Evolutionary conservation across 2,113 vertebrate genomes (phyloP).

Genomic region (Chaenogobius annularis): DNA sequence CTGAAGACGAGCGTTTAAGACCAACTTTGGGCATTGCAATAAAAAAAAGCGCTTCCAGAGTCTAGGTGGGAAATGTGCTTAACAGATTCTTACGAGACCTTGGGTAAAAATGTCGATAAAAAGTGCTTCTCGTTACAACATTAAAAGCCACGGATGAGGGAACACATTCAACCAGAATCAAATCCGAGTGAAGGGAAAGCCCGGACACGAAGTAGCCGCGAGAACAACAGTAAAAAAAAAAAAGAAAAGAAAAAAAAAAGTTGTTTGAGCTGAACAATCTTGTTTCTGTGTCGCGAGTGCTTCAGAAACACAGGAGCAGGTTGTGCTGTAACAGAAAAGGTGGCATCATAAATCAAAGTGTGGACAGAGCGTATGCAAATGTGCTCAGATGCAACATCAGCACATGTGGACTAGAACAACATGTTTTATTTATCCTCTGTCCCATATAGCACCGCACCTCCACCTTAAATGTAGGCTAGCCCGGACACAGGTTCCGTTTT

Average conservation of each 20-base stretch:
- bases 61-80: too few relatives aligned
- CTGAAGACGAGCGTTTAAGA: too few relatives aligned
- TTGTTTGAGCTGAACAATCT: not conserved
- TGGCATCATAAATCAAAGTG: constrained; percentile 54
- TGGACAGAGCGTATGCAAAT: constrained; percentile 58
- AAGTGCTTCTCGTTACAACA: too few relatives aligned
- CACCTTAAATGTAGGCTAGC: not conserved
- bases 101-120: too few relatives aligned
- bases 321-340: constrained; percentile 28
- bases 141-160: too few relatives aligned
- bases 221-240: not conserved
- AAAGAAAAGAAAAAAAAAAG: too few relatives aligned
- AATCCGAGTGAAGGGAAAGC: not conserved
- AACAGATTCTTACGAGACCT: not conserved
- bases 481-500: not conserved
- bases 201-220: not conserved
- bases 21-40: not conserved
- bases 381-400: constrained; percentile 57
- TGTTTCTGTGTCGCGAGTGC: not conserved
- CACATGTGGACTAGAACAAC: constrained; percentile 38
- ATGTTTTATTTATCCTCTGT: constrained; percentile 53
- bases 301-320: constrained; percentile 19
- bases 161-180: not conserved
- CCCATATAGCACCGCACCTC: not conserved
- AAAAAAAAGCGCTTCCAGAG: not conserved